Evolutionary conservation across 1,140 invertebrate species (phyloP).

Genomic region (Stegodyphus dumicola): DNA sequence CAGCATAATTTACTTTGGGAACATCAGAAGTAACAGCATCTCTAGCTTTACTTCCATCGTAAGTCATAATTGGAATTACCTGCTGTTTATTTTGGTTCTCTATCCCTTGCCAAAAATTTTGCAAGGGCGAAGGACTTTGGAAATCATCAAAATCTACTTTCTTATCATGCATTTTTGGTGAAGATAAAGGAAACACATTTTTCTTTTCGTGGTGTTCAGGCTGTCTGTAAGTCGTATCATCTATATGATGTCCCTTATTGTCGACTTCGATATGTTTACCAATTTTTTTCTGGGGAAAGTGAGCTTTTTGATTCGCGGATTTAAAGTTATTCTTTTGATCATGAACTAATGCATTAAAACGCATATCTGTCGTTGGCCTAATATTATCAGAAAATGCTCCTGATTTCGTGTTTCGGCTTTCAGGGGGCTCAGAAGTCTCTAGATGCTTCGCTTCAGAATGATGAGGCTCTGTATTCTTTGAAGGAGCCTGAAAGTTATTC

Average conservation of each 20-base stretch:
- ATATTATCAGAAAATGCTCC: not conserved
- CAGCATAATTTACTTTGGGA: too few species aligned
- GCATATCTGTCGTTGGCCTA: slow-evolving; percentile 33
- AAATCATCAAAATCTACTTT: too few species aligned
- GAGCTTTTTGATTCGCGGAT: not conserved
- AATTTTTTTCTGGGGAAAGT: not conserved
- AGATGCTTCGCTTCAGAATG: not conserved
- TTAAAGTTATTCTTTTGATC: slow-evolving; percentile 31
- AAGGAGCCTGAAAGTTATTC: not conserved
- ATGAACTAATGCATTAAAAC: slow-evolving; percentile 47
- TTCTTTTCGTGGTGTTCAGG: too few species aligned
- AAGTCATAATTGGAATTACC: too few species aligned
- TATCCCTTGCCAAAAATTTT: too few species aligned
- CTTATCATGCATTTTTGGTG: too few species aligned
- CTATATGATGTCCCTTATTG: not conserved
- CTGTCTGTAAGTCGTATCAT: not conserved
- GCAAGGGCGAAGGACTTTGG: too few species aligned
- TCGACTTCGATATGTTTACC: not conserved
- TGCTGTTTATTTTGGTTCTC: too few species aligned
- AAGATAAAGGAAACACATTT: too few species aligned
- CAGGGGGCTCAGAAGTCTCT: not conserved
- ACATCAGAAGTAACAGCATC: too few species aligned
- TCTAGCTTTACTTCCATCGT: too few species aligned
- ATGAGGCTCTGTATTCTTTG: not conserved
- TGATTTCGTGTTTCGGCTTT: not conserved